A percentile compares a stretch with the other conserved stretches of the same genome.
Conservation (phyloP, 2,888 invertebrate species). For the Chloroclystis v-ata region DNA sequence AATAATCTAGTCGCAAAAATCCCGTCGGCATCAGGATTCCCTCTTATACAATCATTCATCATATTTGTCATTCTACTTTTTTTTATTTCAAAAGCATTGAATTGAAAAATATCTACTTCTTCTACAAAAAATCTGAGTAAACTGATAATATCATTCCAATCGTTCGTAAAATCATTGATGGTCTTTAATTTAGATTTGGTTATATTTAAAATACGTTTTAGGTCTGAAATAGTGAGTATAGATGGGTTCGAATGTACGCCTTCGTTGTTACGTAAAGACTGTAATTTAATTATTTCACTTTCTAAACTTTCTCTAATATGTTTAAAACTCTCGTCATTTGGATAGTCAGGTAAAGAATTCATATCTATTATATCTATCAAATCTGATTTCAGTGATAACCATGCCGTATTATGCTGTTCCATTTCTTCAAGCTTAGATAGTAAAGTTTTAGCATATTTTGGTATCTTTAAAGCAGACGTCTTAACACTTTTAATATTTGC, state of each 20-base stretch:
- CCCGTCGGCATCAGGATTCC: background rate
- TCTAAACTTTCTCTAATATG: background rate
- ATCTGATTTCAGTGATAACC: background rate
- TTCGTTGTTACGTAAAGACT: background rate
- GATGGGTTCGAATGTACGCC: no score
- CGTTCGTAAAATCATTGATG: background rate
- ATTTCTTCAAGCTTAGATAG: slow-evolving; percentile 1
- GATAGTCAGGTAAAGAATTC: background rate
- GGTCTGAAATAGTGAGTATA: background rate
- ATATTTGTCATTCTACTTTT: background rate
- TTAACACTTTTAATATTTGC: background rate
- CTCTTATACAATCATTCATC: background rate
- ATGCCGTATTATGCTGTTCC: background rate
- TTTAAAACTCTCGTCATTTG: background rate
- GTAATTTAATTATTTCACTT: background rate
- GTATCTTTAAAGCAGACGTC: background rate
- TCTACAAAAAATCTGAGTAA: slow-evolving; percentile 4
- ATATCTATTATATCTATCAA: background rate
- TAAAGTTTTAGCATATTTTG: background rate
- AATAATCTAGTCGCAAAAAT: background rate
- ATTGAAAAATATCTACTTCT: slow-evolving; percentile 1
- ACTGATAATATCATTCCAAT: slow-evolving; percentile 3
- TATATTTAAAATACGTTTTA: background rate
- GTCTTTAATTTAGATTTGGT: background rate
- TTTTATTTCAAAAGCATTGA: background rate